Conservation (phyloP, 92 coral and sea anemone species). For the Phenganax stokvisi region DNA sequence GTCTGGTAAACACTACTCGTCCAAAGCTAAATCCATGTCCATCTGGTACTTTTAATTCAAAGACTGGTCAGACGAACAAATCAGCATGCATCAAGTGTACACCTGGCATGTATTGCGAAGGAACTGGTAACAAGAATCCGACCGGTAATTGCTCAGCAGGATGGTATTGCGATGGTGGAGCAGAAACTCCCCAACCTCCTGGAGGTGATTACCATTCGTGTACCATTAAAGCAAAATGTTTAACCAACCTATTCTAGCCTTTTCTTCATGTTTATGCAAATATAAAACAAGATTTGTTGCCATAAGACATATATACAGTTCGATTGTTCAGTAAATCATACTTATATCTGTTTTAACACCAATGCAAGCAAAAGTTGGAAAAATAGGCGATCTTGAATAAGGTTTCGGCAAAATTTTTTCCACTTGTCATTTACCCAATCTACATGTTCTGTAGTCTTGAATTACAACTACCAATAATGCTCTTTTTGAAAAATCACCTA, state of each 20-base stretch:
- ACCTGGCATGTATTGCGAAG: conserved; percentile 87
- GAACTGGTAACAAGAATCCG: conserved; percentile 64
- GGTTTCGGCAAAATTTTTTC: no score
- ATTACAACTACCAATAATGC: no score
- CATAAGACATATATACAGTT: no score
- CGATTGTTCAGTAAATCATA: no score
- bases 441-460: no score
- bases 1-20: conserved; percentile 73
- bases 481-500: no score
- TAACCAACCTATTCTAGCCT: neutral
- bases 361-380: no score
- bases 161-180: conserved; percentile 93
- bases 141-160: conserved; percentile 84
- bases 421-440: no score
- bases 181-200: conserved; percentile 61
- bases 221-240: neutral
- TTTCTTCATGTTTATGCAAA: no score
- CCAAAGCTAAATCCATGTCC: conserved; percentile 56
- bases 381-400: no score
- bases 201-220: conserved; percentile 56
- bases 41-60: conserved; percentile 72
- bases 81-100: conserved; percentile 70
- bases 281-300: no score
- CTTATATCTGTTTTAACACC: no score
- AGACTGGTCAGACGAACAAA: conserved; percentile 57